Evolutionary conservation across 2,797 vertebrate species (phyloP).

Genomic region (Chelidonichthys spinosus): DNA sequence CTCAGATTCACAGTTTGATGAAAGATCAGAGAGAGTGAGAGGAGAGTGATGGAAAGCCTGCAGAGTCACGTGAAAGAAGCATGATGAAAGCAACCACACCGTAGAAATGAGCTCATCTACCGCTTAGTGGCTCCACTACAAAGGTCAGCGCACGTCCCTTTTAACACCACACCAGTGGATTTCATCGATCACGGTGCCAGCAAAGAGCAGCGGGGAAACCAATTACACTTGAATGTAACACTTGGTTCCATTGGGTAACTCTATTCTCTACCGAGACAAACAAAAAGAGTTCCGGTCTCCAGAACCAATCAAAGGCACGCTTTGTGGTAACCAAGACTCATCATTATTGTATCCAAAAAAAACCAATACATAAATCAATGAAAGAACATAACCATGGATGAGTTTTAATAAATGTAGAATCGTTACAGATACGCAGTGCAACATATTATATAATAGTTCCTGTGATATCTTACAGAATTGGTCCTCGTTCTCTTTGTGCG

Average conservation of each 20-base stretch:
- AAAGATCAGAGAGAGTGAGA: constrained; percentile 23
- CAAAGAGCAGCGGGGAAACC: constrained; percentile 39
- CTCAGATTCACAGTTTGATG: constrained; percentile 10
- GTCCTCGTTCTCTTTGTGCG: too few relatives aligned
- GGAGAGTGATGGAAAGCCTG: neutral
- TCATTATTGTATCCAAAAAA: too few relatives aligned
- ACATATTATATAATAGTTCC: too few relatives aligned
- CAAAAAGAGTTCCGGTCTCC: neutral
- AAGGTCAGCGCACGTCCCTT: constrained; percentile 35
- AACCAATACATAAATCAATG: too few relatives aligned
- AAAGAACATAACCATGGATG: too few relatives aligned
- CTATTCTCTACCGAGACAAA: neutral
- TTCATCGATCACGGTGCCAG: constrained; percentile 25
- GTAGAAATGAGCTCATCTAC: neutral
- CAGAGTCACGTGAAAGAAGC: constrained; percentile 15
- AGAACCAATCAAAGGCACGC: neutral
- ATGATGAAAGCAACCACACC: neutral
- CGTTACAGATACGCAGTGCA: too few relatives aligned
- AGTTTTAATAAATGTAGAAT: too few relatives aligned
- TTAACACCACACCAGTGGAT: neutral
- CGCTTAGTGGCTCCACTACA: constrained; percentile 9
- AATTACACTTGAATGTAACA: constrained; percentile 35
- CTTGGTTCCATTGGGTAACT: neutral
- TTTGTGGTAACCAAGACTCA: neutral
- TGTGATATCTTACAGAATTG: too few relatives aligned